Evolutionary conservation across 2,888 invertebrate genomes (phyloP).

Genomic region (Cheiracanthium punctorium): DNA sequence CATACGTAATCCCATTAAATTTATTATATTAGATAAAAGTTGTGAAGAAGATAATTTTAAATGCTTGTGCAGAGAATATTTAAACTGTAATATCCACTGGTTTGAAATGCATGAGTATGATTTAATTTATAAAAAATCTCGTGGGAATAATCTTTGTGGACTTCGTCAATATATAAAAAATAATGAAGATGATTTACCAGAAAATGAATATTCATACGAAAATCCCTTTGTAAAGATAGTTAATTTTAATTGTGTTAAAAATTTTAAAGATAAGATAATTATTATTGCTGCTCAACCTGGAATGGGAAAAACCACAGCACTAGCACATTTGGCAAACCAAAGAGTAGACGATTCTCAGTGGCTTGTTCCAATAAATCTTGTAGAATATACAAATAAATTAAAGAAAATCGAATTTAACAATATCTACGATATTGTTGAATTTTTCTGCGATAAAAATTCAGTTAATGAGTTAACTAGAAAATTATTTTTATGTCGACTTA

Average conservation of each 20-base stretch:
- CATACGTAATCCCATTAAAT: neutral
- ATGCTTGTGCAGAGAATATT: neutral
- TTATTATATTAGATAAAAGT: neutral
- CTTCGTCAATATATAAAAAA: neutral
- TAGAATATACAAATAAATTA: neutral
- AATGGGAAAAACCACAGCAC: slow-evolving; percentile 15
- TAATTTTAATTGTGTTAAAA: neutral
- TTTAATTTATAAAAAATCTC: slow-evolving; percentile 7
- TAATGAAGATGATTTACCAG: neutral
- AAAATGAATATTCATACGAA: neutral
- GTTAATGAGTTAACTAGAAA: neutral
- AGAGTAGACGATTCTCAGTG: neutral
- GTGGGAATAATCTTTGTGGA: neutral
- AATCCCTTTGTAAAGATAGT: neutral
- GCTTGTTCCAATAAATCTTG: slow-evolving; percentile 9
- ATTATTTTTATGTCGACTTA: too few relatives aligned
- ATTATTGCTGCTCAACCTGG: slow-evolving; percentile 6
- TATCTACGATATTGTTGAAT: neutral
- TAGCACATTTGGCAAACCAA: neutral
- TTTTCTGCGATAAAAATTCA: too few relatives aligned
- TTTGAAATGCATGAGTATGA: neutral
- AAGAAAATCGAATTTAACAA: neutral
- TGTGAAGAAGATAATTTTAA: too few relatives aligned
- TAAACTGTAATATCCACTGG: neutral
- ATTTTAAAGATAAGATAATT: neutral